Evolutionary conservation across 2,797 vertebrate genomes (phyloP).

Genomic region (Tympanoctomys barrerae): DNA sequence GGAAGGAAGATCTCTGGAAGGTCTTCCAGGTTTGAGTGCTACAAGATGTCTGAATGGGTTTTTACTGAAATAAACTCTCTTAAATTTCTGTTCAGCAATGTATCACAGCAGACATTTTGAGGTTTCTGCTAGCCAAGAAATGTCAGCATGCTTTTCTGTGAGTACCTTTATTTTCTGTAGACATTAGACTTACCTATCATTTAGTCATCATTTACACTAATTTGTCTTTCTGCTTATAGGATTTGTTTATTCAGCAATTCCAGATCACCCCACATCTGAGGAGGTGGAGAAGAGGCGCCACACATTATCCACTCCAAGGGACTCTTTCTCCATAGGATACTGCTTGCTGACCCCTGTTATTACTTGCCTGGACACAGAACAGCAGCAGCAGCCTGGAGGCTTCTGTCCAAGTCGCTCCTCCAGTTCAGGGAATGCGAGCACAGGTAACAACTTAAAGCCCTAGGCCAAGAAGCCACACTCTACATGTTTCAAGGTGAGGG

Average conservation of each 20-base stretch:
- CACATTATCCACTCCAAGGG: neutral
- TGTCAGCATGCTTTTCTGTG: neutral
- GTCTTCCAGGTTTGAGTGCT: neutral
- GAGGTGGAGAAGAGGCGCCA: rapidly evolving
- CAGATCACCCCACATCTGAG: neutral
- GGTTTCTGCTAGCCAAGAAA: neutral
- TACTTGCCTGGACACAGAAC: neutral
- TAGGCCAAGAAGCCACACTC: neutral
- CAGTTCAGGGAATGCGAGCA: neutral
- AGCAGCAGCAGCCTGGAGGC: neutral
- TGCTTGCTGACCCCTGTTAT: neutral
- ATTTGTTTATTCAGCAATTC: neutral
- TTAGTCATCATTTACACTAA: neutral
- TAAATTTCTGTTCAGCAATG: neutral
- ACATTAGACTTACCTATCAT: neutral
- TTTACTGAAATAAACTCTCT: neutral
- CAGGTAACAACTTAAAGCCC: neutral
- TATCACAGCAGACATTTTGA: neutral
- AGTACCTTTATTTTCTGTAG: neutral
- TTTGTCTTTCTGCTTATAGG: neutral
- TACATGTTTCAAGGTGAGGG: neutral
- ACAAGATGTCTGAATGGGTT: neutral
- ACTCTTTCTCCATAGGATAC: neutral
- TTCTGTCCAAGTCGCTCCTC: neutral
- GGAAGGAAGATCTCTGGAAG: neutral